Evolutionary conservation across 2,888 invertebrate species (phyloP).

Genomic region (Drosophila robusta): DNA sequence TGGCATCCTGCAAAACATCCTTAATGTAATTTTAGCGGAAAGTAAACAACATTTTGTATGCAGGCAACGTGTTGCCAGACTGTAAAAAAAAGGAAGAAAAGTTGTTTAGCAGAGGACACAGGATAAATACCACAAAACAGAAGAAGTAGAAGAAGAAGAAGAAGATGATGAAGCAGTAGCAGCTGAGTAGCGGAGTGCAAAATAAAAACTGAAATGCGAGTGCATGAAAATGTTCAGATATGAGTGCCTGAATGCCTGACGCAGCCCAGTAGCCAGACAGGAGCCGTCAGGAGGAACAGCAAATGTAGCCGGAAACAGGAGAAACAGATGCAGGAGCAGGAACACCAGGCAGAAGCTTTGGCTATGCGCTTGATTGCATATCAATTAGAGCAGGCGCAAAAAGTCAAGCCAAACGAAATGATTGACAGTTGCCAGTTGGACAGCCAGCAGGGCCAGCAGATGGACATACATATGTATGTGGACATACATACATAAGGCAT

Average conservation of each 20-base stretch:
- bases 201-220: constrained; percentile 46
- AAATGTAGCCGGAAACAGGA: constrained; percentile 62
- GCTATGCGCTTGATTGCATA: constrained; percentile 74
- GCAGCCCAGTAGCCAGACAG: constrained; percentile 36
- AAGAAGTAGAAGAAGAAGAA: constrained; percentile 31
- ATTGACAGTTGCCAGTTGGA: constrained; percentile 77
- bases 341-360: constrained; percentile 18
- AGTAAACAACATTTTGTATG: constrained; percentile 79
- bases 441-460: constrained; percentile 49
- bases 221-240: constrained; percentile 50
- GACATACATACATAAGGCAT: constrained; percentile 5
- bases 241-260: constrained; percentile 37
- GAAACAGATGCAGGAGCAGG: background rate
- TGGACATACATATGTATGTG: constrained; percentile 11
- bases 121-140: no score
- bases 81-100: constrained; percentile 29
- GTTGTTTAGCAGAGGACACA: no score
- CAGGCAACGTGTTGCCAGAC: constrained; percentile 63
- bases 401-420: constrained; percentile 77
- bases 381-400: constrained; percentile 79
- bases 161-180: constrained; percentile 14
- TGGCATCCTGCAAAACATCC: constrained; percentile 80
- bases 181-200: constrained; percentile 27
- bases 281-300: constrained; percentile 47
- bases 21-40: constrained; percentile 82